A percentile compares a stretch with the other conserved stretches of the same genome.
Conservation (phyloP, 1,140 invertebrate genomes). For the Cydia pomonella region DNA sequence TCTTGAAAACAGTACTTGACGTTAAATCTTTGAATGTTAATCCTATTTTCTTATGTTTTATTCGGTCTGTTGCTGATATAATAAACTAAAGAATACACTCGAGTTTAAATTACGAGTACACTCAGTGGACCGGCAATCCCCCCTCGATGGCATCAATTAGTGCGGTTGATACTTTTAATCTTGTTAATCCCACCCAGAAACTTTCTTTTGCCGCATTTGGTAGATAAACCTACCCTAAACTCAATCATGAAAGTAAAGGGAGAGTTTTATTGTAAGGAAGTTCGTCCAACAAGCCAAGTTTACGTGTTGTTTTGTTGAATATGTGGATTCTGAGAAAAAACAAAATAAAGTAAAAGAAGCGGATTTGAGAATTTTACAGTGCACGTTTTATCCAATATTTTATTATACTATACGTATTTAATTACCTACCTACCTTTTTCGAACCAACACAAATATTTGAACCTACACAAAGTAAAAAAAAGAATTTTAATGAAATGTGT, state of each 20-base stretch:
- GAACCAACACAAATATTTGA: no score
- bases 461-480: no score
- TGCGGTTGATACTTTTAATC: constrained; percentile 33
- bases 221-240: constrained; percentile 31
- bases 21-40: no score
- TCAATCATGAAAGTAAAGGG: constrained; percentile 31
- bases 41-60: neutral
- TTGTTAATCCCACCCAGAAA: constrained; percentile 31
- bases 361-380: neutral
- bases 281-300: constrained; percentile 23
- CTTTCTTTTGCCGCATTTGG: constrained; percentile 29
- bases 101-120: constrained; percentile 10
- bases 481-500: no score
- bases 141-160: constrained; percentile 32
- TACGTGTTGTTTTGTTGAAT: constrained; percentile 4
- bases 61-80: neutral
- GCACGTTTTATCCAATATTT: neutral
- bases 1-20: no score
- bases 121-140: constrained; percentile 13
- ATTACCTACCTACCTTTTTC: no score
- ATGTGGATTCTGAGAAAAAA: constrained; percentile 23
- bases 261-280: constrained; percentile 28
- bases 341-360: neutral
- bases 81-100: constrained; percentile 10
- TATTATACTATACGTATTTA: no score